phyloP scores from a whole-genome alignment of 2,797 vertebrate genomes.

The Parambassis ranga region DNA sequence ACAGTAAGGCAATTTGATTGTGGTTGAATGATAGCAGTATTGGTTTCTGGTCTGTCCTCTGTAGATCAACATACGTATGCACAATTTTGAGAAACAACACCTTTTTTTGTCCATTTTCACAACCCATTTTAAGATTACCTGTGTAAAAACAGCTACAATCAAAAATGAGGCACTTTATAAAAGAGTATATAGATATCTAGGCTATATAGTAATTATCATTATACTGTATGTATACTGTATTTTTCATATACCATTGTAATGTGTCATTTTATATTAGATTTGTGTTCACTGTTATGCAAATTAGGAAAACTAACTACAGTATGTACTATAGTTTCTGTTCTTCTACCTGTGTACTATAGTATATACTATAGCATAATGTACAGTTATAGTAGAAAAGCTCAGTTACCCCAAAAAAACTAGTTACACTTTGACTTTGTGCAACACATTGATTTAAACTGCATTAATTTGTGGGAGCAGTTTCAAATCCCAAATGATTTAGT shows the following conservation, averaged over 20 bases:
- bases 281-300: conserved; percentile 51
- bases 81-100: conserved; percentile 66
- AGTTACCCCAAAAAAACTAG: conserved; percentile 56
- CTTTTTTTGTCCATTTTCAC: conserved; percentile 60
- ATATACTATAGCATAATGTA: conserved; percentile 65
- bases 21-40: conserved; percentile 66
- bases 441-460: conserved; percentile 29
- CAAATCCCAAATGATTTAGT: too few species aligned
- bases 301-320: conserved; percentile 60
- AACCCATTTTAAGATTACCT: conserved; percentile 77
- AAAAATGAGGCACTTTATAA: conserved; percentile 88
- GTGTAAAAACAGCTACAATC: conserved; percentile 88
- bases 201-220: conserved; percentile 78
- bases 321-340: conserved; percentile 60
- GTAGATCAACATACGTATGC: conserved; percentile 49
- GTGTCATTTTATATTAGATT: conserved; percentile 74
- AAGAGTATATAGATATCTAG: conserved; percentile 80
- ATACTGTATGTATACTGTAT: conserved; percentile 83
- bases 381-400: conserved; percentile 55
- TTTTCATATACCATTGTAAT: conserved; percentile 77
- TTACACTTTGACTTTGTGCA: conserved; percentile 44
- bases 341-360: conserved; percentile 63
- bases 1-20: conserved; percentile 82
- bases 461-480: too few species aligned
- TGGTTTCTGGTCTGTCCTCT: conserved; percentile 51